Base-by-base conservation (phyloP, 2,113 vertebrate genomes). In the Sander vitreus region DNA sequence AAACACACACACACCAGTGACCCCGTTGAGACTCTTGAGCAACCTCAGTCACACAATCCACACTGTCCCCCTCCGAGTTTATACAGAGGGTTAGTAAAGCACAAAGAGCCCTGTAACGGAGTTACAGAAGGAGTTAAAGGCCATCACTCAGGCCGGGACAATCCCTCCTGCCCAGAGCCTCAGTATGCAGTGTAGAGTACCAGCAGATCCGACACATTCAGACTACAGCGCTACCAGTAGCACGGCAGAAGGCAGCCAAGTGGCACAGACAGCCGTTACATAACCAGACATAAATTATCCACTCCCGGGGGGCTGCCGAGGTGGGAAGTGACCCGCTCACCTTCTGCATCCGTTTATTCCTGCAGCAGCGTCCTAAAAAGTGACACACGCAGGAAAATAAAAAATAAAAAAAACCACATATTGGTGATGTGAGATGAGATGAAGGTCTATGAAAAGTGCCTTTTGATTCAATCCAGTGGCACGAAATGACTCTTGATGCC, bases 191-290 rank as follows among this genome's bases (percentile, higher is more conserved):
- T 36, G 76, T 86, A 47, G 85, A 84, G 84, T 78, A 84, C 81
- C 86, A 88, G 88, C 75, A 85, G 54, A 66, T 84, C 85, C 62
- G 13, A 83, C 76, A 64, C 88, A 91, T 92, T 92, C 92, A 92
- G 60, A 81, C 80, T 62, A 39, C 83, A 62, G 62, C 85, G n/a
- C 80, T 87, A 73, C 74, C 84, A 92, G 90, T 89, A 82, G 73
- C 84, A 62, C 76, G 47, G 93, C 88, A 92, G 84, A 33, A 90
- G 58, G 92, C 90, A 91, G 91, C 91, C 88, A 92, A 93, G 90
- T 90, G 92, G 89, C 92, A 93, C 92, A 91, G 89, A 88, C 87
- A 50, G 74, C 76, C 76, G 0, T 94, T 94, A 89, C 87, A 86
- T 92, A 93, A 94, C 62, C 57, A n/a, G 66, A 85, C 83, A 89